Evolutionary conservation across 2,888 invertebrate species (phyloP), one percentile per base, ranked within the genome.

Genomic region (Lypha dubia): DNA sequence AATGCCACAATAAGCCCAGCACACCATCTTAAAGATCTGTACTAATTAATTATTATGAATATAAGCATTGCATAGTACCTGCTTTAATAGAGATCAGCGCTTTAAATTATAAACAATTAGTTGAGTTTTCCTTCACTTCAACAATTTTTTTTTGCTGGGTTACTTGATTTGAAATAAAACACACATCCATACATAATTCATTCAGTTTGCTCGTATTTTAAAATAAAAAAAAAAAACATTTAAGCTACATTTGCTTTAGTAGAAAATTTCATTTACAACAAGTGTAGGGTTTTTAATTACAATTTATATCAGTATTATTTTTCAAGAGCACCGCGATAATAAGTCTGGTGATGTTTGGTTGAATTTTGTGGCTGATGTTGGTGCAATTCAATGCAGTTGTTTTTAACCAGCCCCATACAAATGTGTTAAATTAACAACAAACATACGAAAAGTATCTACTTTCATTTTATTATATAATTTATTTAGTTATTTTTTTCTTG

Each of bases 221-320:
- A n/a, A n/a, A 67, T 32, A 46, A 35, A 35, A 22, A 60, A 4
- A 28, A 28, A 28, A 28, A 28, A 4, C 5, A 28, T 28, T 28
- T 28, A 28, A 28, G 3, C 5, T 11, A 28, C 32, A 60, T 60
- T 73, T 67, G 35, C 15, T 49, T 35, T 24, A 51, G 22, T 71
- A 58, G 49, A 67, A n/a, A 65, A 56, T 65, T 73, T 49, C 58
- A 38, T 58, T 79, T 65, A 84, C 38, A 80, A 67, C 65, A 80
- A 84, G 44, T 75, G 76, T 49, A 65, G 53, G 73, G 83, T 83
- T 83, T 83, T 83, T 73, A 83, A 83, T 83, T 83, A 83, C 73
- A 83, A 67, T 79, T 71, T 71, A 67, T 71, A 24, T 75, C 44
- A n/a, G 51, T 73, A 77, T 77, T 53, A 71, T 38, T 71, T 73